Percentiles rank a stretch among this genome's conserved stretches.
phyloP scores from a whole-genome alignment of 2,888 invertebrate species.

The Oithona nana region DNA sequence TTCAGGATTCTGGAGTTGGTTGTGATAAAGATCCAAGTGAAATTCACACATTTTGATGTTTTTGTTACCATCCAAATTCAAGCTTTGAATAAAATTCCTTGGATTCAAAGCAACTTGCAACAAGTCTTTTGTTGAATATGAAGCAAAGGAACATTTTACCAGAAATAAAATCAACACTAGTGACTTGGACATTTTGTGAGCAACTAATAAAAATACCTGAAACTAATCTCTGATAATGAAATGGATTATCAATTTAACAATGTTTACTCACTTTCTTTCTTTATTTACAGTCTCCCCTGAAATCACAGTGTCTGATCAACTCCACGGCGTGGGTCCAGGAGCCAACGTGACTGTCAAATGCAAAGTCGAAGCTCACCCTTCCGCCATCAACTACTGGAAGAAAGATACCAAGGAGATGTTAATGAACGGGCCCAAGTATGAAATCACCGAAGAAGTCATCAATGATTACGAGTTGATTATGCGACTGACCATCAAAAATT shows the following conservation, averaged over 20 bases:
- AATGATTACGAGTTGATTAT: slow-evolving; percentile 50
- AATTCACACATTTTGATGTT: no score
- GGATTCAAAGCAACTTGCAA: no score
- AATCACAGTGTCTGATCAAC: slow-evolving; percentile 69
- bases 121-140: no score
- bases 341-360: slow-evolving; percentile 70
- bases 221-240: no score
- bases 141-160: no score
- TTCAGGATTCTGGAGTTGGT: no score
- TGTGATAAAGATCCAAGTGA: no score
- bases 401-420: slow-evolving; percentile 56
- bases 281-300: slow-evolving; percentile 53
- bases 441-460: slow-evolving; percentile 46
- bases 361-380: slow-evolving; percentile 67
- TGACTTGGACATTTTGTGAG: no score
- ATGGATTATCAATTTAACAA: not conserved
- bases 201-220: no score
- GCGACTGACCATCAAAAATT: slow-evolving; percentile 44
- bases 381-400: slow-evolving; percentile 55
- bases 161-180: no score
- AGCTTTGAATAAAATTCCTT: no score
- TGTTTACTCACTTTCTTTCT: slow-evolving; percentile 20
- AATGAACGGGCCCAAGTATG: slow-evolving; percentile 54
- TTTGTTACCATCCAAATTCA: no score
- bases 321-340: slow-evolving; percentile 63